Percentiles rank a stretch among this genome's conserved stretches.
Conservation (phyloP, 1,140 invertebrate genomes). For the Leptinotarsa texana region DNA sequence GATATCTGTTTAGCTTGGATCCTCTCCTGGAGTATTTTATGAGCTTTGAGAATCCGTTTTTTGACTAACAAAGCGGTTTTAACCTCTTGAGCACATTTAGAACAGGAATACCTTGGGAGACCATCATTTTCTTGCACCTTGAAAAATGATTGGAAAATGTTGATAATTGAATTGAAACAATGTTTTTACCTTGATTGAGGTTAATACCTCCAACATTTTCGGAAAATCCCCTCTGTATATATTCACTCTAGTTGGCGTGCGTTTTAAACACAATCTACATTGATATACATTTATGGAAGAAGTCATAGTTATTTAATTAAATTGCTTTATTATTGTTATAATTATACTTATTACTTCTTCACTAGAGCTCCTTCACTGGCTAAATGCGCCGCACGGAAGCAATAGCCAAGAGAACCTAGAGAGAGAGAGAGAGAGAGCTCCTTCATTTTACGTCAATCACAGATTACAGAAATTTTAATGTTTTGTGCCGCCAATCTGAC, state of each 20-base stretch:
- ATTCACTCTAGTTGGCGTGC: slow-evolving; percentile 30
- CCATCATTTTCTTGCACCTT: slow-evolving; percentile 35
- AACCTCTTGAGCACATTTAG: slow-evolving; percentile 36
- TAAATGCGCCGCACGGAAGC: no score
- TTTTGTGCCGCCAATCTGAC: no score
- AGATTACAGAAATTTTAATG: no score
- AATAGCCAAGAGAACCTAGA: no score
- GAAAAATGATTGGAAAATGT: neutral
- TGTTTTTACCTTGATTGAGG: slow-evolving; percentile 34
- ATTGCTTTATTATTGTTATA: no score
- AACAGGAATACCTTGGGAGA: slow-evolving; percentile 32
- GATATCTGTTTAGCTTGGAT: neutral
- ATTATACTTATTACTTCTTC: no score
- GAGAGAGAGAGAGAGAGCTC: no score
- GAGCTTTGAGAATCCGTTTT: slow-evolving; percentile 32
- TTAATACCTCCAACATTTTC: slow-evolving; percentile 39
- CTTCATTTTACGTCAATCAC: no score
- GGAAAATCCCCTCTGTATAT: slow-evolving; percentile 35
- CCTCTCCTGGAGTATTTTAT: slow-evolving; percentile 16
- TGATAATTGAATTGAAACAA: neutral
- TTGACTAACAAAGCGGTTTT: slow-evolving; percentile 34
- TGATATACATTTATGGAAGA: slow-evolving; percentile 6
- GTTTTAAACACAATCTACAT: slow-evolving; percentile 37
- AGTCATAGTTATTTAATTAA: slow-evolving; percentile 4
- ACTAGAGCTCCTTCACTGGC: no score